phyloP scores from a whole-genome alignment of 2,797 vertebrate species.

The Sebastiscus albofasciatus region DNA sequence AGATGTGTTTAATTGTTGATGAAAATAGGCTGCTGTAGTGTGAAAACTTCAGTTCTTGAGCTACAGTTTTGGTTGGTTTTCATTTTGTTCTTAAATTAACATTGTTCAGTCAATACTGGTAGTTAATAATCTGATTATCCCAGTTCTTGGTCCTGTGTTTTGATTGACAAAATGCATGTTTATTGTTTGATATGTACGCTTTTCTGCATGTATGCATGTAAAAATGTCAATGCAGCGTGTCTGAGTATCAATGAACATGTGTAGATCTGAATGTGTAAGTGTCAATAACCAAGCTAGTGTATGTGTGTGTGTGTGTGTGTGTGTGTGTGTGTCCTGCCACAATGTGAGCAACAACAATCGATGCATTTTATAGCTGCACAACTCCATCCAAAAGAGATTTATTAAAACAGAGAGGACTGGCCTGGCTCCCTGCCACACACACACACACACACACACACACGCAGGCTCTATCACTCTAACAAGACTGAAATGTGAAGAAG shows the following conservation, averaged over 20 bases:
- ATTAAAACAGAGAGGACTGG: conserved; percentile 79
- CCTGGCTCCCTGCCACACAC: conserved; percentile 47
- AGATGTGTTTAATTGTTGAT: conserved; percentile 13
- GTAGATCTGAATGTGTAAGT: conserved; percentile 18
- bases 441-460: conserved; percentile 19
- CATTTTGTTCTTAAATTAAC: neutral
- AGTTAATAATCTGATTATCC: neutral
- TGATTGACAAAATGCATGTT: neutral
- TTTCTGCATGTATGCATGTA: conserved; percentile 38
- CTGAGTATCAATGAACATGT: conserved; percentile 22
- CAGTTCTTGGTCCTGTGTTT: neutral
- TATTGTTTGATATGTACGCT: neutral
- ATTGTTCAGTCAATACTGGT: neutral
- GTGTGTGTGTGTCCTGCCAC: conserved; percentile 31
- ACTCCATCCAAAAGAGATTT: conserved; percentile 81
- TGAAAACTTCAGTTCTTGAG: neutral
- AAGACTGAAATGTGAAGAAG: conserved; percentile 47
- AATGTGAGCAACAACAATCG: conserved; percentile 76
- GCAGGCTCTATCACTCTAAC: conserved; percentile 52
- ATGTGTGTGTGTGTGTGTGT: conserved; percentile 19
- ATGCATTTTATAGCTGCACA: conserved; percentile 79
- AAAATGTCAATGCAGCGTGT: conserved; percentile 37
- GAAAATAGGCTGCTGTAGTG: neutral
- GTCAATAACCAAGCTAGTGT: conserved; percentile 32
- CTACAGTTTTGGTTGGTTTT: neutral